Base-by-base conservation (phyloP, 2,888 invertebrate genomes). In the Hypena proboscidalis region DNA sequence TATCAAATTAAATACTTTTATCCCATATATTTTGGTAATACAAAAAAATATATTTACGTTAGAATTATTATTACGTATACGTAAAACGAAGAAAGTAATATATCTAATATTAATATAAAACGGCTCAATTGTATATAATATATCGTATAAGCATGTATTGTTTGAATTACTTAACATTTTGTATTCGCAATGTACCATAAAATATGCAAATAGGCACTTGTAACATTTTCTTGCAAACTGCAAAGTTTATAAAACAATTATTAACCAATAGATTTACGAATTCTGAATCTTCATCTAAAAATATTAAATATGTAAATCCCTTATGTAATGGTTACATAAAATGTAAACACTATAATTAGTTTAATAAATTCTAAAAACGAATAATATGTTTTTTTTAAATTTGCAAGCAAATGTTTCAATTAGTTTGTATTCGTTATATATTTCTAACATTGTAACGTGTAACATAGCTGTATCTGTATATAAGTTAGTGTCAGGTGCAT, bases 401-500 rank as follows among this genome's bases (percentile, higher is more conserved):
- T 25, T 15, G 10, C n/a, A 22, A 29, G 8, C 2, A n/a, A 21
- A 10, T 23, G 22, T 33, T 23, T 19, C 8, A 17, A 19, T 3
- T 13, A 37, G 14, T 11, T 22, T 9, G 3, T 15, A 25, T 41
- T 48, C 40, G 34, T 32, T 17, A 15, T 50, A 43, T 22, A 35
- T 7, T 23, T 46, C 30, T 20, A 35, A 21, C 22, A 17, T 27
- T 31, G 10, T 32, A 37, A 15, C 27, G 11, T 42, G 11, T 42
- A 37, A 36, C 31, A 29, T 35, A 43, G 19, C 25, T 26, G 13
- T 38, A 38, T 41, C 5, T 68, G 70, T 70, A 70, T 55, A 70
- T 68, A 43, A 41, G 40, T 20, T 45, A 43, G 29, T 36, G 53
- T 45, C 38, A 38, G 74, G 74, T 77, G 76, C 74, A 69, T 81